Base-by-base conservation (phyloP, 1,140 invertebrate genomes). In the Drosophila repleta region DNA sequence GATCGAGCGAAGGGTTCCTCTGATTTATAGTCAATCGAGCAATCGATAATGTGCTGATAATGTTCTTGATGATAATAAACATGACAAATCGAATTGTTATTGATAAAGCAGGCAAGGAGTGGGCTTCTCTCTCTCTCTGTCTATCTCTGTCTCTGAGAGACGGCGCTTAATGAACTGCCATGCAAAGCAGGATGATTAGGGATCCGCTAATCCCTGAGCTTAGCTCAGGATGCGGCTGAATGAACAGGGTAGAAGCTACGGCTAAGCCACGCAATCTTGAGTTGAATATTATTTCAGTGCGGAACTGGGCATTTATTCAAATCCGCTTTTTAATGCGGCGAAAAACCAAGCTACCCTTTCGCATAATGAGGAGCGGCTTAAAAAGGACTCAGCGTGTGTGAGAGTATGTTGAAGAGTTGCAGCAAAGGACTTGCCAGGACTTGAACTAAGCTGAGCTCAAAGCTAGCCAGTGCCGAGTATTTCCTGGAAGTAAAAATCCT, bases 11-110 rank as follows among this genome's bases (percentile, higher is more conserved):
- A 15, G 17, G 37, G 35, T 24, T 21, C 20, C 32, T 4, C 37
- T 53, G 68, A 87, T 88, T 89, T 79, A 88, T 79, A 52, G 64
- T 65, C 55, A 69, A 74, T 88, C 76, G 65, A 65, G 60, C 73
- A 48, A 41, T 29, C 65, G 48, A 46, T 29, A 63, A 60, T 63
- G 55, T 49, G 17, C 60, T 53, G 73, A 81, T 73, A 70, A 80
- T 74, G 66, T 60, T 71, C 20, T 53, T 72, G 53, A 65, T 71
- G 60, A 74, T 69, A 41, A 62, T 74, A 70, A 74, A 73, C 64
- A 73, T 70, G 71, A 74, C 66, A 69, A 63, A 69, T 74, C 48
- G 58, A 69, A 63, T 69, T 74, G 66, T 41, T 62, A 68, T 74
- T 73, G 56, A 48, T 49, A 10, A 18, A n/a, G 6, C 24, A 51